A percentile compares a stretch with the other conserved stretches of the same genome.
phyloP scores from a whole-genome alignment of 2,113 vertebrate species.

The Oryzias melastigma region DNA sequence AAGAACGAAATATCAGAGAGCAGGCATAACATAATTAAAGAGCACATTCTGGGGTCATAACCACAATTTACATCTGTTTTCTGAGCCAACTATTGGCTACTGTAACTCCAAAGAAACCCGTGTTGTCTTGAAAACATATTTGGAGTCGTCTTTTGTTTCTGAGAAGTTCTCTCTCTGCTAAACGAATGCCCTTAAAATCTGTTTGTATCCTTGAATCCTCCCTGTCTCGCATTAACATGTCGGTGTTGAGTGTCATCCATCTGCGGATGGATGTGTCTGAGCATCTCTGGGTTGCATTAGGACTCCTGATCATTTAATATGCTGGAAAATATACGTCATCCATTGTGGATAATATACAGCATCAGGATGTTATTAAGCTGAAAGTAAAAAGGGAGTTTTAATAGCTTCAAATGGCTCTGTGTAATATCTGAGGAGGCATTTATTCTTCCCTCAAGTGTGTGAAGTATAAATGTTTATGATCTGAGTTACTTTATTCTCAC shows the following conservation, averaged over 20 bases:
- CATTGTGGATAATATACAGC: conserved; percentile 2
- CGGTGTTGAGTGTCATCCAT: conserved; percentile 20
- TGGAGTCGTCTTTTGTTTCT: conserved; percentile 2
- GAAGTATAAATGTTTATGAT: conserved; percentile 36
- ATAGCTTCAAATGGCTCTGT: conserved; percentile 31
- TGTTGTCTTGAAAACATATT: conserved; percentile 28
- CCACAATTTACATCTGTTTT: conserved; percentile 58
- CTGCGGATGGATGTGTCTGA: conserved; percentile 43
- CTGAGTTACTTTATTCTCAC: conserved; percentile 15
- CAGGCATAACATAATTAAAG: conserved; percentile 57
- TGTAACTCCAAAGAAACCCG: conserved; percentile 41
- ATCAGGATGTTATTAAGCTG: conserved; percentile 29
- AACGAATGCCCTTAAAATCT: conserved; percentile 2
- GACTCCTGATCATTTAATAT: conserved; percentile 29
- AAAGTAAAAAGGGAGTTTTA: conserved; percentile 37
- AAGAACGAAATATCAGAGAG: conserved; percentile 57
- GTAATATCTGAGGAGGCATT: conserved; percentile 37
- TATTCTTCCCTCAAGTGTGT: conserved; percentile 29
- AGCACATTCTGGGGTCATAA: conserved; percentile 41
- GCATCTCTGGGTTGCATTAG: conserved; percentile 38
- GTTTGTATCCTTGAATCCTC: conserved; percentile 13
- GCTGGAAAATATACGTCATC: conserved; percentile 44
- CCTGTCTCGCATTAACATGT: conserved; percentile 25
- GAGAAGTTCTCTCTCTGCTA: background rate
- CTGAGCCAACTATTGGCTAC: conserved; percentile 37